phyloP scores from a whole-genome alignment of 2,113 vertebrate species.

The Turnix velox region DNA sequence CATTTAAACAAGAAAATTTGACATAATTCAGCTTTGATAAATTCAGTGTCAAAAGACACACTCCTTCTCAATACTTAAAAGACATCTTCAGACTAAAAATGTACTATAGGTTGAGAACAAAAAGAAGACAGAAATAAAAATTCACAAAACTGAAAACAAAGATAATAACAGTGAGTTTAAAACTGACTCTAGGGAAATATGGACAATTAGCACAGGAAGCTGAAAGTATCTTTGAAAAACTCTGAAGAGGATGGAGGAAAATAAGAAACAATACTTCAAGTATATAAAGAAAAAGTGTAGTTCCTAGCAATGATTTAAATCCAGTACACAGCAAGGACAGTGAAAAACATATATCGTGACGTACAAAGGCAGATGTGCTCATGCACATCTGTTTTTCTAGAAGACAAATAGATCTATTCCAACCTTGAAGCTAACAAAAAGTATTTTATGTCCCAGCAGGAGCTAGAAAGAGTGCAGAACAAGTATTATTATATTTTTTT shows the following conservation, averaged over 20 bases:
- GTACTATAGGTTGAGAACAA: neutral
- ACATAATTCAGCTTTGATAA: constrained; percentile 13
- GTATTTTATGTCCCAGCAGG: neutral
- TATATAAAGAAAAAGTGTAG: constrained; percentile 3
- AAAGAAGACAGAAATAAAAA: constrained; percentile 15
- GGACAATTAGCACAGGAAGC: constrained; percentile 19
- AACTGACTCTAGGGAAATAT: neutral
- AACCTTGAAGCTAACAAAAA: neutral
- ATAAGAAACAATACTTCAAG: neutral
- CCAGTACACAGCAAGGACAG: neutral
- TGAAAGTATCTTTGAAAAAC: constrained; percentile 13
- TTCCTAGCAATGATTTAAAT: neutral
- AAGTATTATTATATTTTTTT: neutral
- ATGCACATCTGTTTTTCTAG: neutral
- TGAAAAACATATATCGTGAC: neutral
- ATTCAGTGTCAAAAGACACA: neutral
- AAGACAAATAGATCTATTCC: neutral
- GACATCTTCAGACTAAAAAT: neutral
- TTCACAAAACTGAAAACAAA: neutral
- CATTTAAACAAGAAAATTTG: neutral
- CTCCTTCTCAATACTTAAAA: neutral
- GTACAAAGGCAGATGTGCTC: neutral
- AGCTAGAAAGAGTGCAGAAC: neutral
- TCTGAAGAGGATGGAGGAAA: neutral
- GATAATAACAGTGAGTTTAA: neutral